Percentiles rank a stretch among this genome's conserved stretches.
Evolutionary conservation across 2,888 invertebrate species (phyloP).

Genomic region (Stenotaenia linearis): DNA sequence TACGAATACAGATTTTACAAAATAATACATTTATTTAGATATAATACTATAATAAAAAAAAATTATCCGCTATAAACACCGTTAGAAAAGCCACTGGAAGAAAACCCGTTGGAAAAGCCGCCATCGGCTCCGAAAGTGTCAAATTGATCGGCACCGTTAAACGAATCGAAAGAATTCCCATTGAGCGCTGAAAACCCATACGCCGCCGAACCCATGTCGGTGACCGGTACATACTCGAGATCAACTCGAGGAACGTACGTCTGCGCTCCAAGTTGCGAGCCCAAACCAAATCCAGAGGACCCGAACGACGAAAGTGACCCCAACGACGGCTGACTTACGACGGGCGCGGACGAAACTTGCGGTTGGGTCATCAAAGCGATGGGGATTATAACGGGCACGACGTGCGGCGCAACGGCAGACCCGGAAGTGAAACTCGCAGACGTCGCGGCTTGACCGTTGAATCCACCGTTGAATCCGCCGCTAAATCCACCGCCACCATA

Average conservation of each 20-base stretch:
- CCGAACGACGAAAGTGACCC: background rate
- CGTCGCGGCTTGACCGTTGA: background rate
- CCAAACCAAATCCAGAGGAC: background rate
- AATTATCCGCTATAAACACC: background rate
- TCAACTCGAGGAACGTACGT: background rate
- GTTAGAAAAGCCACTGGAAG: background rate
- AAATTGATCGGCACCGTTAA: background rate
- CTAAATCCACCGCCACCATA: no score
- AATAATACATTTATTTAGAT: no score
- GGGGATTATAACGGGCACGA: conserved; percentile 7
- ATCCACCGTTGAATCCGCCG: background rate
- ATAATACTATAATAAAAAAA: background rate
- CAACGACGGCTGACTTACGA: background rate
- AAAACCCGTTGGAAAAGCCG: background rate
- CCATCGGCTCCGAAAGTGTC: background rate
- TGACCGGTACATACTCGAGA: background rate
- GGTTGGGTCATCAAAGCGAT: conserved; percentile 4
- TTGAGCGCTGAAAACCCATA: background rate
- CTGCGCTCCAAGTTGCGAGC: background rate
- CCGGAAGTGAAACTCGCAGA: background rate
- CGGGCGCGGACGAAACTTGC: background rate
- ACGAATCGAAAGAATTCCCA: background rate
- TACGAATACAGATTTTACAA: no score
- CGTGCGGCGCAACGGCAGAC: background rate
- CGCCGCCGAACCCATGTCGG: background rate